A percentile compares a stretch with the other conserved stretches of the same genome.
Evolutionary conservation across 2,797 vertebrate genomes (phyloP).

Genomic region (Monodelphis domestica): DNA sequence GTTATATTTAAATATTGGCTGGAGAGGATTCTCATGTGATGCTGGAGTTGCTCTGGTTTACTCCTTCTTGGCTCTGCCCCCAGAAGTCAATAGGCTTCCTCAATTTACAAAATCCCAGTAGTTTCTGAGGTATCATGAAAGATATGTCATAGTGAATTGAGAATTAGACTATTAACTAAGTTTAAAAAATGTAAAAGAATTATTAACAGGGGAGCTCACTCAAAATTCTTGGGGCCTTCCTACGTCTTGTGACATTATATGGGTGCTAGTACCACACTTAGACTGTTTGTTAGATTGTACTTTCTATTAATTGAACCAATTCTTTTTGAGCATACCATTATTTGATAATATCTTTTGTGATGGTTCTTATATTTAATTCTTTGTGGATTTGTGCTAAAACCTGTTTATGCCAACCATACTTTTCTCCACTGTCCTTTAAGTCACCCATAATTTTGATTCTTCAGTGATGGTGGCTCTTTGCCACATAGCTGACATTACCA

Average conservation of each 20-base stretch:
- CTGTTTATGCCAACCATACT: background rate
- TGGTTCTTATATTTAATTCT: background rate
- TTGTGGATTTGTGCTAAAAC: background rate
- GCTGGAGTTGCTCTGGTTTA: too few relatives aligned
- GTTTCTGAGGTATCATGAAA: constrained; percentile 48
- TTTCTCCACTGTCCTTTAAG: background rate
- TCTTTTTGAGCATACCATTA: background rate
- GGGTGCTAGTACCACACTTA: background rate
- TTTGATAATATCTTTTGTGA: background rate
- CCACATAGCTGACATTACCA: background rate
- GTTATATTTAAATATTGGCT: too few relatives aligned
- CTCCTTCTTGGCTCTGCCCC: too few relatives aligned
- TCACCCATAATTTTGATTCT: background rate
- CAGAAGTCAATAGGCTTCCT: too few relatives aligned
- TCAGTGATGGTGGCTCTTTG: background rate
- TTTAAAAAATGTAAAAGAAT: constrained; percentile 41
- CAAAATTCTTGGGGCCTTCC: background rate
- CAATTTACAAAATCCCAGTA: constrained; percentile 47
- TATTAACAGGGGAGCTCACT: background rate
- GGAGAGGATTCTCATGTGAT: too few relatives aligned
- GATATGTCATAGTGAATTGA: constrained; percentile 5
- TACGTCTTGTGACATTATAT: background rate
- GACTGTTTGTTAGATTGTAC: background rate
- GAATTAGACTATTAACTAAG: constrained; percentile 61
- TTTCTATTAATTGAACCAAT: background rate